Evolutionary conservation across 2,888 invertebrate genomes (phyloP), one percentile per base, ranked within the genome.

Genomic region (Hetaerina titia): DNA sequence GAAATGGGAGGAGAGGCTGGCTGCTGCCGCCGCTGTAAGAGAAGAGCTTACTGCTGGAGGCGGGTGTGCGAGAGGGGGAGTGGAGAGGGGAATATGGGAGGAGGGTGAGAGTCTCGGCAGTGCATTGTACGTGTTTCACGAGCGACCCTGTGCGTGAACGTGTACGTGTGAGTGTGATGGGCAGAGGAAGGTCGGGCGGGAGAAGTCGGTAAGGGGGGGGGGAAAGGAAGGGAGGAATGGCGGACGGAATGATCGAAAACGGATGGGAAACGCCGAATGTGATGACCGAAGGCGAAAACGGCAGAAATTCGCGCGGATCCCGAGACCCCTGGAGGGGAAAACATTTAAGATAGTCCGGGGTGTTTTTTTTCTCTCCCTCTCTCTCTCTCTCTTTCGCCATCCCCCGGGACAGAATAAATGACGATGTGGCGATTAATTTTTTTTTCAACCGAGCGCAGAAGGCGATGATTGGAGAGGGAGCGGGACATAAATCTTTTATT

Each of bases 391-490:
- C 45, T 45, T 45, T 15, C 81, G 81, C 60, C 5, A 60, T 17
- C 60, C 60, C 60, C 60, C 11, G 60, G 81, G 81, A 81, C 81
- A 81, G 81, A 81, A 81, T 81, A 81, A 81, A 81, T 81, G 81
- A 81, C 81, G 81, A 25, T 31, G 81, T 15, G 81, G 13, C 31
- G 81, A 81, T 81, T 81, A 81, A 81, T 81, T 81, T 31, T 81
- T 45, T 45, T 81, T 81, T 81, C 81, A 31, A 31, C 31, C 31
- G 81, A 81, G 81, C 81, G 81, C 81, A 81, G 81, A 81, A 81
- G 81, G 81, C 81, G 81, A 81, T 81, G 81, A 81, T 81, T 81
- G 81, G 81, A 81, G 81, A 81, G 81, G 81, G 74, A 74, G 74
- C 25, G n/a, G 74, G 81, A 81, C 81, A 81, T 81, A 81, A 81